A percentile compares a stretch with the other conserved stretches of the same genome.
These are phyloP conservation scores for Oncorhynchus keta DNA, from an alignment of 2,113 vertebrate species.

Conservation along the genomic window DNA sequence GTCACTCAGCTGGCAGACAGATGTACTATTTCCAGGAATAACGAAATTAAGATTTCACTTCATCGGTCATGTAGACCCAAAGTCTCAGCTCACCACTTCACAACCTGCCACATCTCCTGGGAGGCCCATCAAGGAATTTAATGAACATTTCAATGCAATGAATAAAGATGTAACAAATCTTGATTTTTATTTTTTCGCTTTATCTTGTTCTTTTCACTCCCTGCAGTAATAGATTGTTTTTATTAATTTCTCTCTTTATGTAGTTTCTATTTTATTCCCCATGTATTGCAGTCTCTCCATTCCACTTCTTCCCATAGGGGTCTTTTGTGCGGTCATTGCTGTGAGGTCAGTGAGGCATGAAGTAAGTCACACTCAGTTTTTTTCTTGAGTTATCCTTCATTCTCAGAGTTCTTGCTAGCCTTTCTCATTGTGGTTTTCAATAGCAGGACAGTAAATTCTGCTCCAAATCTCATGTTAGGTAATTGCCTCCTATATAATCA, in stretches of 20 bases:
- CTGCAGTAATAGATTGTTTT: too few relatives aligned
- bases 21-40: neutral
- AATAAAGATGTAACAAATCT: neutral
- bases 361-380: constrained; percentile 34
- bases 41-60: neutral
- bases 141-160: neutral
- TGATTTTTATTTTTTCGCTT: neutral
- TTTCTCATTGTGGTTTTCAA: neutral
- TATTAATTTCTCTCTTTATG: neutral
- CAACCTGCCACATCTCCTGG: too few relatives aligned
- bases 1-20: neutral
- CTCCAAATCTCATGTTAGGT: neutral
- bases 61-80: neutral
- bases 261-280: neutral
- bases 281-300: neutral
- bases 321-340: neutral
- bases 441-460: neutral
- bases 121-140: too few relatives aligned
- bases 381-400: neutral
- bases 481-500: neutral
- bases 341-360: constrained; percentile 42
- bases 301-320: neutral
- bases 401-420: neutral
- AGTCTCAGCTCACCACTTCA: neutral
- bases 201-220: neutral